A percentile compares a stretch with the other conserved stretches of the same genome.
These are phyloP conservation scores for Achroia grisella DNA, from an alignment of 1,140 invertebrate genomes.

Conservation along the genomic window DNA sequence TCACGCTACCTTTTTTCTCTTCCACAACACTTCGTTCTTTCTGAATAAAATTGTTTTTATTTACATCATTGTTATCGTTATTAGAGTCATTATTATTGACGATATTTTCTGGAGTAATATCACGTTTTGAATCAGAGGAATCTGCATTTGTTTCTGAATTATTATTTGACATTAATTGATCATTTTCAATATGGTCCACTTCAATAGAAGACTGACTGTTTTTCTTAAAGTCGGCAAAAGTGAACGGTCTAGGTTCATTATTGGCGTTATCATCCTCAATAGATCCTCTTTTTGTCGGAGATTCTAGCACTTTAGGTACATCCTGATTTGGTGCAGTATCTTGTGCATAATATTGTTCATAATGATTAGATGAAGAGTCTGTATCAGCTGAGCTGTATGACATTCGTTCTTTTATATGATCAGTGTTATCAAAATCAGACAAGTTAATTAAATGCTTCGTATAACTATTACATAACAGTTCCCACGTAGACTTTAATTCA, in stretches of 20 bases:
- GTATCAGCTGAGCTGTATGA: conserved; percentile 61
- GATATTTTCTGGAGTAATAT: conserved; percentile 1
- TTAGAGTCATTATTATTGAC: conserved; percentile 3
- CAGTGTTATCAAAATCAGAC: conserved; percentile 59
- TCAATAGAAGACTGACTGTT: conserved; percentile 19
- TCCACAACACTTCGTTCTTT: conserved; percentile 21
- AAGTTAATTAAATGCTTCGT: conserved; percentile 55
- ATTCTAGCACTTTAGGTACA: neutral
- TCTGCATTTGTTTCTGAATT: too few species aligned
- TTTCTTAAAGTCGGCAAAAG: conserved; percentile 67
- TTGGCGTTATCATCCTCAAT: conserved; percentile 26
- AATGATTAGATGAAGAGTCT: conserved; percentile 68
- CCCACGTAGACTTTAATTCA: conserved; percentile 76
- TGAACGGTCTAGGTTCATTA: conserved; percentile 63
- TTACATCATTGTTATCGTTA: conserved; percentile 15
- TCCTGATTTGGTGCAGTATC: conserved; percentile 18
- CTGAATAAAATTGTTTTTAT: conserved; percentile 11
- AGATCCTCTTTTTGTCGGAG: conserved; percentile 8
- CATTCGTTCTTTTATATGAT: conserved; percentile 49
- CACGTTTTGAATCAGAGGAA: too few species aligned
- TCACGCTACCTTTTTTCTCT: conserved; percentile 25
- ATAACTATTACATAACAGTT: conserved; percentile 73
- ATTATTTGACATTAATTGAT: too few species aligned
- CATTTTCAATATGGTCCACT: too few species aligned
- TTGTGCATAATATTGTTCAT: conserved; percentile 62